A percentile compares a stretch with the other conserved stretches of the same genome.
These are phyloP conservation scores for Allolobophora icterica DNA, from an alignment of 2,888 invertebrate genomes.

Conservation along the genomic window DNA sequence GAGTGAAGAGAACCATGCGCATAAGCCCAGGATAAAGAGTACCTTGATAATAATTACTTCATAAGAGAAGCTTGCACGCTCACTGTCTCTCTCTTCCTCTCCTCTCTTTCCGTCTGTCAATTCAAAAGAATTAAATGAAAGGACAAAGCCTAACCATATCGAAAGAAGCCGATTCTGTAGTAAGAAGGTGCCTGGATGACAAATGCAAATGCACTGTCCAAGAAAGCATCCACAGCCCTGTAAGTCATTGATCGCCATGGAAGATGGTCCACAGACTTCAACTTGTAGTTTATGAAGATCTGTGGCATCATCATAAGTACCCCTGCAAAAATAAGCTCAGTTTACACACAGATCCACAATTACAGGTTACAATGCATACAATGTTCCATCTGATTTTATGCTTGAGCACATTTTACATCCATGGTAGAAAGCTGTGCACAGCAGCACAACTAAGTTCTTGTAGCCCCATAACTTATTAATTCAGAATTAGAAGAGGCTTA, in stretches of 20 bases:
- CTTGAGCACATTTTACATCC: neutral
- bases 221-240: conserved; percentile 15
- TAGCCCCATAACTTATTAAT: neutral
- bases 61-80: neutral
- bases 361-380: neutral
- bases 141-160: conserved; percentile 1
- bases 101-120: neutral
- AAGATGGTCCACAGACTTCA: conserved; percentile 12
- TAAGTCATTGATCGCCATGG: conserved; percentile 13
- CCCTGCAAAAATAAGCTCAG: neutral
- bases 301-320: conserved; percentile 14
- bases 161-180: conserved; percentile 26
- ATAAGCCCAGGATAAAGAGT: too few relatives aligned
- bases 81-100: too few relatives aligned
- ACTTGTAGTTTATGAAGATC: conserved; percentile 27
- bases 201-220: neutral
- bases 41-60: neutral
- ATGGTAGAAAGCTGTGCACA: neutral
- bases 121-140: neutral
- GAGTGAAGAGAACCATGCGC: too few relatives aligned
- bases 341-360: neutral
- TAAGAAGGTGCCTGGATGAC: conserved; percentile 25
- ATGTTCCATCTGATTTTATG: neutral
- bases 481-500: neutral
- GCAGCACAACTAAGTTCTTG: neutral